These are phyloP conservation scores for Drosophila varians DNA, from an alignment of 1,140 invertebrate genomes.

Conservation along the genomic window DNA sequence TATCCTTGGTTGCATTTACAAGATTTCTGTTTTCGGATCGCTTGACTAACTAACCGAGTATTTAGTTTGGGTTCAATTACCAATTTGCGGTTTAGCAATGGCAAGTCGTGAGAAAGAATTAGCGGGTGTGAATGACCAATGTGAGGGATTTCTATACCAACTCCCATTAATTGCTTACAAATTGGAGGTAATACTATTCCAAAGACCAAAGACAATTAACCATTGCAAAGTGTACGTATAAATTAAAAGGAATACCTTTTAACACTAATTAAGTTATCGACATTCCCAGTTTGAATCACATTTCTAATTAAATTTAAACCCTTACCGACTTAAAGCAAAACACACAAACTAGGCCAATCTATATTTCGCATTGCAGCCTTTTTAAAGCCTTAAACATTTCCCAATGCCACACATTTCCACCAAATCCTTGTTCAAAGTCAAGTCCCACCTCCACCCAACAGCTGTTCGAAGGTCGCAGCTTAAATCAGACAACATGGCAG, in stretches of 20 bases:
- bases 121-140: slow-evolving; percentile 63
- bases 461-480: slow-evolving; percentile 11
- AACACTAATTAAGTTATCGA: neutral
- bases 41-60: slow-evolving; percentile 59
- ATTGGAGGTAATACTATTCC: slow-evolving; percentile 13
- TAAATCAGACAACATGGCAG: slow-evolving; percentile 38
- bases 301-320: slow-evolving; percentile 3
- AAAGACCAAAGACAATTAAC: slow-evolving; percentile 12
- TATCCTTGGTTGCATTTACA: slow-evolving; percentile 69
- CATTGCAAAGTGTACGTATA: slow-evolving; percentile 7
- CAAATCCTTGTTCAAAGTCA: slow-evolving; percentile 64
- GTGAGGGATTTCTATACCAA: slow-evolving; percentile 32
- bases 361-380: slow-evolving; percentile 1
- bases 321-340: slow-evolving; percentile 5
- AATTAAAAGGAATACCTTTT: neutral
- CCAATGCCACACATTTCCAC: slow-evolving; percentile 8
- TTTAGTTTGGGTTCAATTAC: slow-evolving; percentile 52
- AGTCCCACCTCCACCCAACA: slow-evolving; percentile 8
- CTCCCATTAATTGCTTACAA: slow-evolving; percentile 30
- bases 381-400: slow-evolving; percentile 26
- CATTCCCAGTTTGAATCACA: neutral
- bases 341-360: slow-evolving; percentile 6
- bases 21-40: slow-evolving; percentile 73
- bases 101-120: slow-evolving; percentile 48
- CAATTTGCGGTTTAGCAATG: slow-evolving; percentile 59